Evolutionary conservation across 1,140 invertebrate species (phyloP).

Genomic region (Cherax destructor): DNA sequence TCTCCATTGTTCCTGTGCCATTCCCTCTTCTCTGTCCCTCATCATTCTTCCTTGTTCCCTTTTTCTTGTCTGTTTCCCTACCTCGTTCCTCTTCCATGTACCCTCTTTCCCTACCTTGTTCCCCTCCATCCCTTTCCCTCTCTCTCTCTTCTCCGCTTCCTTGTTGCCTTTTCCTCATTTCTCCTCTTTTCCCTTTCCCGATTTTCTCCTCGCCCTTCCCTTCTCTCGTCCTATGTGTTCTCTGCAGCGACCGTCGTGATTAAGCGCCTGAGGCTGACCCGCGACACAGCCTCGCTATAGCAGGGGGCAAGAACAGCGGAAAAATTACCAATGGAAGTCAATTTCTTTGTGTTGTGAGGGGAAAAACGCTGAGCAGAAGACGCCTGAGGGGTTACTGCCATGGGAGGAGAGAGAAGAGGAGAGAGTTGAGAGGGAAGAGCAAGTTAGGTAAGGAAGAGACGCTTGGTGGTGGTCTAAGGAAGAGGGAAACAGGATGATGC

Average conservation of each 20-base stretch:
- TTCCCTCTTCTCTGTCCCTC: too few species aligned
- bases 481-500: background rate
- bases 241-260: slow-evolving; percentile 21
- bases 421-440: background rate
- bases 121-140: too few species aligned
- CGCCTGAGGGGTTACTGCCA: slow-evolving; percentile 22
- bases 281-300: slow-evolving; percentile 18
- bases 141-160: background rate
- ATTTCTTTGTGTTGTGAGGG: slow-evolving; percentile 62
- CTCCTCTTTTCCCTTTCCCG: background rate
- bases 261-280: slow-evolving; percentile 30
- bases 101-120: too few species aligned
- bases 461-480: background rate
- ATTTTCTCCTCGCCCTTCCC: background rate
- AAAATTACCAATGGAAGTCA: slow-evolving; percentile 66
- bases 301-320: slow-evolving; percentile 27
- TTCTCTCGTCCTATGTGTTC: background rate
- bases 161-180: background rate
- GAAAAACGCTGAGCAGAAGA: slow-evolving; percentile 52
- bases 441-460: background rate
- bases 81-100: background rate
- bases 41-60: too few species aligned
- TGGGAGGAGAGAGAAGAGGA: slow-evolving; percentile 2
- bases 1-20: too few species aligned
- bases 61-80: background rate